These are phyloP conservation scores for Tretioscincus oriximinensis DNA, from an alignment of 2,113 vertebrate species.

Conservation along the genomic window DNA sequence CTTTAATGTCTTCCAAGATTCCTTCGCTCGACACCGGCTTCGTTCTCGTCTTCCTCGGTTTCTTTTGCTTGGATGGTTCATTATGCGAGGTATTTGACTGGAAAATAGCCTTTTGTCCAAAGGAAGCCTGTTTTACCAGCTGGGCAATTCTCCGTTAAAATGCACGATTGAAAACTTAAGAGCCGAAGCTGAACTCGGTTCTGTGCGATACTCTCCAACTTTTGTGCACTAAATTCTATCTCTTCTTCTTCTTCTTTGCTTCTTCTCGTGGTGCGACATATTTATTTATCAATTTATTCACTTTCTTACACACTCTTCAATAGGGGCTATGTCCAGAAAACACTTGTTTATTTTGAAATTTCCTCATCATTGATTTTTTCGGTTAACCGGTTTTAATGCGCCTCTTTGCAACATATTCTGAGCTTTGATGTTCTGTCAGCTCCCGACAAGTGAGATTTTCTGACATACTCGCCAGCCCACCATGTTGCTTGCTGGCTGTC, in stretches of 20 bases:
- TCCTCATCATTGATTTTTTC: no score
- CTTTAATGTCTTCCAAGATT: background rate
- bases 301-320: no score
- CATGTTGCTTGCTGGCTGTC: background rate
- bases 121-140: slow-evolving; percentile 17
- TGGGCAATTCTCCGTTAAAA: slow-evolving; percentile 39
- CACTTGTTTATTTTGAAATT: no score
- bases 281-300: no score
- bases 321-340: no score
- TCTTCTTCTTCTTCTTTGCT: no score
- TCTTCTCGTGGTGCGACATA: no score
- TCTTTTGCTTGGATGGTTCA: slow-evolving; percentile 27
- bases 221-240: background rate
- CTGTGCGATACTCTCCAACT: rapidly evolving
- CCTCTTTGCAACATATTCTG: no score
- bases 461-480: no score
- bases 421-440: no score
- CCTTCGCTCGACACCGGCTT: background rate
- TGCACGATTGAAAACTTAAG: slow-evolving; percentile 30
- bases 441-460: no score
- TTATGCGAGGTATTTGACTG: slow-evolving; percentile 31
- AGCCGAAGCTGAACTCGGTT: background rate
- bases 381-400: no score
- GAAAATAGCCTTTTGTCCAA: slow-evolving; percentile 40
- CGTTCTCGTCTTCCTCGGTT: slow-evolving; percentile 4